Evolutionary conservation across 92 coral and sea anemone species (phyloP).

Genomic region (Epizoanthus scotinus): DNA sequence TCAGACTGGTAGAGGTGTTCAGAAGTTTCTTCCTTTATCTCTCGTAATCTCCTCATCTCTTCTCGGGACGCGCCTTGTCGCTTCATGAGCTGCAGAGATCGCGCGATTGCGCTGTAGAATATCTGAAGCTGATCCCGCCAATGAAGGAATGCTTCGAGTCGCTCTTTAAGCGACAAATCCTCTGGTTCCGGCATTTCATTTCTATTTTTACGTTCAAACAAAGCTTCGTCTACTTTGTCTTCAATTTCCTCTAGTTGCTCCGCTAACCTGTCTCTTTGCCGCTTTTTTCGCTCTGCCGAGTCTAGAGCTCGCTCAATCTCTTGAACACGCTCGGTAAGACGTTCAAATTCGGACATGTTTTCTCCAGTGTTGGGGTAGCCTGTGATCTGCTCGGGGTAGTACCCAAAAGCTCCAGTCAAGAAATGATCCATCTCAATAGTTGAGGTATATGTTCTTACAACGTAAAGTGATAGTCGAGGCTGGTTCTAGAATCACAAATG

Average conservation of each 20-base stretch:
- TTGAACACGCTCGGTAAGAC: constrained; percentile 1
- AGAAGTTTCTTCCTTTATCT: constrained; percentile 62
- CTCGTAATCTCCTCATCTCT: constrained; percentile 60
- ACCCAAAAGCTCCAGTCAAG: neutral
- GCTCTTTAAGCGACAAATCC: constrained; percentile 46
- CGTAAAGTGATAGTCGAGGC: too few species aligned
- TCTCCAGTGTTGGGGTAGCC: neutral
- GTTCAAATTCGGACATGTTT: neutral
- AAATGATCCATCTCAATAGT: neutral
- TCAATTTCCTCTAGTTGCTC: constrained; percentile 23
- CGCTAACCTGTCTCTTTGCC: constrained; percentile 15
- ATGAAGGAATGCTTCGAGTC: constrained; percentile 47
- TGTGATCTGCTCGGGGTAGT: constrained; percentile 3
- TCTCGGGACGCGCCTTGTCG: constrained; percentile 20
- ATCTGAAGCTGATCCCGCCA: constrained; percentile 77
- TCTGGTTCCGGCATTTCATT: constrained; percentile 45
- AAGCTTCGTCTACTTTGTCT: constrained; percentile 50
- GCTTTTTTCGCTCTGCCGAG: constrained; percentile 8
- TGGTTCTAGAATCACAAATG: too few species aligned
- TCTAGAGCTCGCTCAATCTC: constrained; percentile 17
- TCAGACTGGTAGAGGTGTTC: constrained; percentile 60
- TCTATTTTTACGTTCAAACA: constrained; percentile 35
- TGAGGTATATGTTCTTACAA: too few species aligned
- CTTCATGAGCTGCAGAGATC: constrained; percentile 51
- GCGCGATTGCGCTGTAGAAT: constrained; percentile 59